Evolutionary conservation across 2,888 invertebrate species (phyloP), one percentile per base, ranked within the genome.

Genomic region (Latrodectus elegans): DNA sequence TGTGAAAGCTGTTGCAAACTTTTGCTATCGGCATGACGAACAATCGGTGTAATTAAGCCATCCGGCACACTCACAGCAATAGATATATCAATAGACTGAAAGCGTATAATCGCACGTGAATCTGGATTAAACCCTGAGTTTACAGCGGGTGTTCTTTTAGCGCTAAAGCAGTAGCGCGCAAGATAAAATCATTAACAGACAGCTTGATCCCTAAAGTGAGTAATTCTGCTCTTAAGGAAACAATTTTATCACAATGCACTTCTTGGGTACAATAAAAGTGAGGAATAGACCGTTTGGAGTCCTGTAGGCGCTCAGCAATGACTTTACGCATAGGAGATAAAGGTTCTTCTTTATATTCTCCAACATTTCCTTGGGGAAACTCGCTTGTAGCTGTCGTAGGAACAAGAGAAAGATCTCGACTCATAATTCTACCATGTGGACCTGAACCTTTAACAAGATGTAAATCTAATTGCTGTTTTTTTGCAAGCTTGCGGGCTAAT

Each of bases 11-110:
- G 79, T 53, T 81, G 75, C n/a, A 89, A 51, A 67, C 83, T 80
- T 70, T 88, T 65, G 9, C 26, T n/a, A 77, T 90, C 76, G 4
- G 90, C 90, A 80, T 86, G 82, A 92, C 96, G 96, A 15, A 99
- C 94, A 90, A 99, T 99, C 4, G 99, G 99, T 1, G 99, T 99
- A 89, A 99, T 98, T 12, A 99, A 94, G 0, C 99, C 99, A 89
- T 94, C 94, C 4, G 97, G 97, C 0, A 99, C 99, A 87, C 97
- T 97, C 8, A 99, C 99, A 0, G 99, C 99, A 84, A 99, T 97
- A 91, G 96, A 97, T 4, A 99, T 96, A 92, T 99, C 99, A 11
- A 99, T 98, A 91, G 95, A 95, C 75, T 95, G 95, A 92, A 95
- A 97, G 96, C 97, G 96, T 93, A 98, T 94, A 91, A 99, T 97